Percentiles rank a stretch among this genome's conserved stretches.
Evolutionary conservation across 2,113 vertebrate genomes (phyloP).

Genomic region (Jaculus jaculus): DNA sequence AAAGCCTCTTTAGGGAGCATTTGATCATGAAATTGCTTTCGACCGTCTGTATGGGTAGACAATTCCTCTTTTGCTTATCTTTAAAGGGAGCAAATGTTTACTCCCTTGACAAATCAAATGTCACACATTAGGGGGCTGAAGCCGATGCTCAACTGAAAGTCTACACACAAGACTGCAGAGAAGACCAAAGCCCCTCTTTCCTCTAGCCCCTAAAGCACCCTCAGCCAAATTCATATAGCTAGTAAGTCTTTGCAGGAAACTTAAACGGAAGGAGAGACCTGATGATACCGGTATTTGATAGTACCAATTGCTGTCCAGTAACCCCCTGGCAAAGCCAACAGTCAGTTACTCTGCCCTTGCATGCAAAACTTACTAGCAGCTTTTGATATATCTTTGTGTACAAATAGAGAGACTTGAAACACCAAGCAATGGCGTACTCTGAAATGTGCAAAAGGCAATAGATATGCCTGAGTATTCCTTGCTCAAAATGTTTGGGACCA

Average conservation of each 20-base stretch:
- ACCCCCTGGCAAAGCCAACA: neutral
- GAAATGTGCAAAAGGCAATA: slow-evolving; percentile 12
- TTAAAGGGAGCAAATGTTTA: neutral
- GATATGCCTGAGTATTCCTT: neutral
- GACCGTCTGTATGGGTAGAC: neutral
- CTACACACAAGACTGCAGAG: neutral
- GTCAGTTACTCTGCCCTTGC: neutral
- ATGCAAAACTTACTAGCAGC: neutral
- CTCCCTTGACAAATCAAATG: neutral
- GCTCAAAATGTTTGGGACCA: neutral
- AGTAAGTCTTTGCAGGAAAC: neutral
- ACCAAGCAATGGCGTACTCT: neutral
- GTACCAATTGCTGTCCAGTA: neutral
- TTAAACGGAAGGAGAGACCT: neutral
- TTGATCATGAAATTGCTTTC: neutral
- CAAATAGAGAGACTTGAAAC: neutral
- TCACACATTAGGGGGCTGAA: neutral
- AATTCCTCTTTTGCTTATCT: neutral
- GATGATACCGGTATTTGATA: neutral
- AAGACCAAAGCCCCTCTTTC: neutral
- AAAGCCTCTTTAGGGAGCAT: neutral
- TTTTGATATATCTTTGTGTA: neutral
- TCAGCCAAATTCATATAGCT: neutral
- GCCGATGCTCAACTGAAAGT: neutral
- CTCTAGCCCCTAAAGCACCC: neutral